Percentiles rank a stretch among this genome's conserved stretches.
Evolutionary conservation across 2,113 vertebrate genomes (phyloP).

Genomic region (Morone saxatilis): DNA sequence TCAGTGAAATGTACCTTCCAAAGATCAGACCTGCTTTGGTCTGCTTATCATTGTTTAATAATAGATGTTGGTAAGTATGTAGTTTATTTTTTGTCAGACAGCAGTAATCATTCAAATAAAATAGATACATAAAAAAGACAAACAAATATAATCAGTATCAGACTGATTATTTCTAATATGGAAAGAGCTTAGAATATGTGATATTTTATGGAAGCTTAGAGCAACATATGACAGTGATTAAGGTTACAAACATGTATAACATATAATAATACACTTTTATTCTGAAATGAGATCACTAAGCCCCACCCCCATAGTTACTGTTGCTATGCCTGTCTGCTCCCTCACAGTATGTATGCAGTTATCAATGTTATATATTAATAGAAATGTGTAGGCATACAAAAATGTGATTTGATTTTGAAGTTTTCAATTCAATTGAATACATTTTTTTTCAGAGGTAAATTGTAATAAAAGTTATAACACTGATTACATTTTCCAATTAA

Average conservation of each 20-base stretch:
- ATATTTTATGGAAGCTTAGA: background rate
- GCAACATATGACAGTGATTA: background rate
- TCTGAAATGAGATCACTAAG: background rate
- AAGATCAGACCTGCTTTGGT: slow-evolving; percentile 32
- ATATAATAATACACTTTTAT: background rate
- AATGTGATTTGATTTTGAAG: no score
- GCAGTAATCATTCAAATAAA: background rate
- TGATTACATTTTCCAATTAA: no score
- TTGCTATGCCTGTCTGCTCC: background rate
- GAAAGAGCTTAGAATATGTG: background rate
- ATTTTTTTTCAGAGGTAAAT: background rate
- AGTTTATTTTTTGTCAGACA: slow-evolving; percentile 3
- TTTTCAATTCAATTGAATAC: background rate
- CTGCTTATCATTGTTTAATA: slow-evolving; percentile 42
- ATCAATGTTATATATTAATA: no score
- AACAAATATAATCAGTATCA: no score
- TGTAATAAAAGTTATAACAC: background rate
- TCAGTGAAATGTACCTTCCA: slow-evolving; percentile 25
- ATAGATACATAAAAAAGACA: background rate
- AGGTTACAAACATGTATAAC: background rate
- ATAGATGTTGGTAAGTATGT: slow-evolving; percentile 14
- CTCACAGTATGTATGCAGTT: no score
- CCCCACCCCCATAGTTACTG: background rate
- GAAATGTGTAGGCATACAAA: no score
- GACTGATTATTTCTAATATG: background rate